Conservation (phyloP, 2,113 vertebrate genomes). For the Heterotilapia buettikoferi region DNA sequence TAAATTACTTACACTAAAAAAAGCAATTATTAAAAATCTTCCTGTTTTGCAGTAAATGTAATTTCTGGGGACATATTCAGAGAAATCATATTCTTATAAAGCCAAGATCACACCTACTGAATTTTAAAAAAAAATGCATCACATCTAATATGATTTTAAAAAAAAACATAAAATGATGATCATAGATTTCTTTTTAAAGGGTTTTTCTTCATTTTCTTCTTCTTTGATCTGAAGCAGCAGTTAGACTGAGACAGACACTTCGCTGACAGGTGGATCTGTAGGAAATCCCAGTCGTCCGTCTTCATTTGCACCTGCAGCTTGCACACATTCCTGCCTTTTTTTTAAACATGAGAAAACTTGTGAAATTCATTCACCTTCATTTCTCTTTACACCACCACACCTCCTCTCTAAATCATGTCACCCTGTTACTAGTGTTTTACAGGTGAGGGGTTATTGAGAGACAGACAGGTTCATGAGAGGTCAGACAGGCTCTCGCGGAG, state of each 20-base stretch:
- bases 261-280: constrained; percentile 42
- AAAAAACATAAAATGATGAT: background rate
- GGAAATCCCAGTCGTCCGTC: constrained; percentile 29
- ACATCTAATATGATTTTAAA: background rate
- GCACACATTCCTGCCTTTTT: background rate
- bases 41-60: background rate
- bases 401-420: background rate
- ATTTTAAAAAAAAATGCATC: background rate
- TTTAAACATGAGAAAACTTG: background rate
- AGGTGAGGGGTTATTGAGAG: constrained; percentile 21
- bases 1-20: background rate
- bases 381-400: background rate
- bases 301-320: constrained; percentile 35
- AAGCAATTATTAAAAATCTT: background rate
- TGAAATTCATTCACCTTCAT: constrained; percentile 9
- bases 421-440: constrained; percentile 23
- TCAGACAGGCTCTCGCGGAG: constrained; percentile 3
- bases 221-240: background rate
- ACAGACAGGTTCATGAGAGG: constrained; percentile 30
- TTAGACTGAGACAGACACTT: background rate
- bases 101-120: background rate
- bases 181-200: background rate
- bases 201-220: background rate
- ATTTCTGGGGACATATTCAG: background rate
- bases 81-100: background rate